Base-by-base conservation (phyloP, 2,113 vertebrate species). In the Tonatia bakeri region DNA sequence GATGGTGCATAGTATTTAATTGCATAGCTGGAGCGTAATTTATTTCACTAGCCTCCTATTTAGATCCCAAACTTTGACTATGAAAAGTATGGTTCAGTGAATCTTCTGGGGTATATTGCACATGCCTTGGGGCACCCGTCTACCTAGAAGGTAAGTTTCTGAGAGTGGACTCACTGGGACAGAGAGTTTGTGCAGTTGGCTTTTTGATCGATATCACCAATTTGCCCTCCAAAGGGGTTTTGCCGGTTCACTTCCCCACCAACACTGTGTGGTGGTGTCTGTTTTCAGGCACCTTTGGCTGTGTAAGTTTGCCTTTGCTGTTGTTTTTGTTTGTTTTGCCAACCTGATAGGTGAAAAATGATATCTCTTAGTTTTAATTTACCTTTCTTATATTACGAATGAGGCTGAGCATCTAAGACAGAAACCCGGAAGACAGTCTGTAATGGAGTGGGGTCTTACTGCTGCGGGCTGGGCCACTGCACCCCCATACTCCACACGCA, bases 331-430 rank as follows among this genome's bases (percentile, higher is more conserved):
- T 64, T 87, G 50, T 84, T 69, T 64, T 72, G 76, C 80, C 38
- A 2, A n/a, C 47, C 73, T 69, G 86, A 61, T 56, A 52, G 9
- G 70, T 83, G 40, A 70, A 85, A 83, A 87, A 64, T 31, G 28
- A 4, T 83, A 82, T 79, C 85, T 65, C 3, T 1, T 4, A 50
- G 80, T 90, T 94, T 94, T 93, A 52, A 36, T 72, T 69, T 91
- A 38, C 50, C 47, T 81, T 93, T 76, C 77, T 83, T 72, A 67
- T 80, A n/a, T 91, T 77, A 86, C 40, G 64, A 54, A 83, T 31
- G 69, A 81, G 36, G 54, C 26, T 38, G 31, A 92, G 31, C 72
- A 36, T 47, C 76, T 70, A n/a, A 70, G 31, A 45, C 3, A 81
- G 69, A 92, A 84, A 81, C 22, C 13, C 38, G 87, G 75, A 72